phyloP scores from a whole-genome alignment of 1,140 invertebrate species.

The Drosophila navojoa region DNA sequence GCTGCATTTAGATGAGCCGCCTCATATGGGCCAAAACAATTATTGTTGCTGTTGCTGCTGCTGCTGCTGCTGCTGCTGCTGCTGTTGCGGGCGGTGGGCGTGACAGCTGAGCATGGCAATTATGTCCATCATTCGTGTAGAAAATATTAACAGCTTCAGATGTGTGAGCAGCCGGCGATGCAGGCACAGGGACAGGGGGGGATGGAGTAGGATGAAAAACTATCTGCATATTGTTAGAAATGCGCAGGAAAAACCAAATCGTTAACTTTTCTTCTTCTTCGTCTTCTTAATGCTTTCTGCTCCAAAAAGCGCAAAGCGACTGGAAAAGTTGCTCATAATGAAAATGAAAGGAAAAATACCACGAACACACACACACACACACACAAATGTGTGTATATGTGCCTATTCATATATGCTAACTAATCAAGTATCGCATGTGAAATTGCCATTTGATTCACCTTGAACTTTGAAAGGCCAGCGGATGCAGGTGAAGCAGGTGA shows the following conservation, averaged over 20 bases:
- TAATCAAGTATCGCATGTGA: conserved; percentile 53
- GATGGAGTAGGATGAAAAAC: too few species aligned
- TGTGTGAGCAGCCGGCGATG: neutral
- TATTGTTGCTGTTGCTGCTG: conserved; percentile 37
- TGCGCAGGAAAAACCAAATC: conserved; percentile 57
- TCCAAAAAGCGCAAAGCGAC: conserved; percentile 79
- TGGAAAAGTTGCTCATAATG: conserved; percentile 55
- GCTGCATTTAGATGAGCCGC: conserved; percentile 53
- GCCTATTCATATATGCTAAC: conserved; percentile 8
- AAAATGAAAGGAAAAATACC: conserved; percentile 62
- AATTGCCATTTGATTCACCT: conserved; percentile 63
- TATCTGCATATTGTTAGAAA: conserved; percentile 64
- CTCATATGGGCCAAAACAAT: conserved; percentile 74
- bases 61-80: conserved; percentile 8
- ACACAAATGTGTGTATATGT: too few species aligned
- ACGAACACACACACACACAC: neutral
- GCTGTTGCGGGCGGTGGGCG: conserved; percentile 59
- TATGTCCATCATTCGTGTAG: conserved; percentile 78
- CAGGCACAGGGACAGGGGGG: too few species aligned
- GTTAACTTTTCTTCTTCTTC: conserved; percentile 24
- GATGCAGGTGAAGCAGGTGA: conserved; percentile 29
- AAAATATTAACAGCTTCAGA: conserved; percentile 52
- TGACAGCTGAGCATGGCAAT: conserved; percentile 58
- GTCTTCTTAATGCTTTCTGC: conserved; percentile 65
- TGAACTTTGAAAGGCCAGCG: conserved; percentile 56